Base-by-base conservation (phyloP, 2,888 invertebrate species). In the Spodoptera littoralis region DNA sequence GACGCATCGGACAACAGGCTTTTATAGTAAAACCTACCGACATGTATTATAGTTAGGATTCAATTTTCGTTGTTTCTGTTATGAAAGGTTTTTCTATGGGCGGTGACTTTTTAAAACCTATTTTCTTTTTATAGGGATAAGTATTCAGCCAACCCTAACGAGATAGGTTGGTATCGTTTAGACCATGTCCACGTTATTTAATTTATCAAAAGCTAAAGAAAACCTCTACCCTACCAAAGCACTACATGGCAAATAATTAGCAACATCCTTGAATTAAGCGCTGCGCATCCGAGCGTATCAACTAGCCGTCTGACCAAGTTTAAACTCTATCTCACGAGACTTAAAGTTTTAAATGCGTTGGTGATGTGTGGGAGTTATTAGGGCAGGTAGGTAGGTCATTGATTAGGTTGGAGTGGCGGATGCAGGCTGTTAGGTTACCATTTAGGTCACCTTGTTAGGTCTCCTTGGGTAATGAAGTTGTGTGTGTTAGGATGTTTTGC, bases 311-410 rank as follows among this genome's bases (percentile, higher is more conserved):
- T 53, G 30, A 36, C 24, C 8, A 43, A 76, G 44, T 52, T 45
- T 59, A 49, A 61, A 67, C 76, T 65, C 50, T 77, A 63, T 51
- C 0, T 1, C 12, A 1, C 13, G 42, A 2, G 1, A 0, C 6
- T 4, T 64, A 71, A 60, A 69, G 70, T 69, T 65, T 50, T 0
- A 43, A 65, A 55, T 69, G 9, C 24, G 22, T 48, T 63, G 43
- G 47, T 22, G 62, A 70, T 60, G 59, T 74, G 53, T 54, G 13
- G 18, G 41, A 72, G 76, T 77, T 84, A 84, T 63, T 83, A 59
- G 79, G 70, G 82, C 76, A 72, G 75, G 76, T 79, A 81, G 79
- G 68, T 77, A 80, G 82, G 77, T 80, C 82, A 80, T 79, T 81
- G 84, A 78, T 79, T 83, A 76, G 76, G 74, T 78, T 55, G 48